These are phyloP conservation scores for Aphelinus certus DNA, from an alignment of 1,140 invertebrate genomes.

Conservation along the genomic window DNA sequence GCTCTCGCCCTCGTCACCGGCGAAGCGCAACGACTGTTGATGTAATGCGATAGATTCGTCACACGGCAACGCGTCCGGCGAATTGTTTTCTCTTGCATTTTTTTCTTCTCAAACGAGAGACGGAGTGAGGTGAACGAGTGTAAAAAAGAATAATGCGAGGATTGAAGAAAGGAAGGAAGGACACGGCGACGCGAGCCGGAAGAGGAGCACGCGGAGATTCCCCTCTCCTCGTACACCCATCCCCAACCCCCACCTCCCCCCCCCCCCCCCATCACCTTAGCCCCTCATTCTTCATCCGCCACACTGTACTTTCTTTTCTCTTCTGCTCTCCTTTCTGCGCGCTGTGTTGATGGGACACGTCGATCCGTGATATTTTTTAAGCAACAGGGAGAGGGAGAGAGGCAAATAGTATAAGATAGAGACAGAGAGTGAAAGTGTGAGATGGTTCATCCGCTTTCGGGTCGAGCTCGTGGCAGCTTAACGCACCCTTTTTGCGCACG, in stretches of 20 bases:
- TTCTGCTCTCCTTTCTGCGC: slow-evolving; percentile 6
- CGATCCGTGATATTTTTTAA: slow-evolving; percentile 35
- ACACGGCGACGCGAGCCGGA: slow-evolving; percentile 9
- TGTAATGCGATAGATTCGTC: slow-evolving; percentile 30
- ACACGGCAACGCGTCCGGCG: background rate
- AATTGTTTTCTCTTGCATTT: slow-evolving; percentile 28
- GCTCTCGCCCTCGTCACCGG: slow-evolving; percentile 13
- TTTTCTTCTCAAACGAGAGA: slow-evolving; percentile 20
- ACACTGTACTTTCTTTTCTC: background rate
- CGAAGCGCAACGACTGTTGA: slow-evolving; percentile 27
- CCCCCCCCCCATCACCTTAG: background rate
- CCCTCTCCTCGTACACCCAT: background rate
- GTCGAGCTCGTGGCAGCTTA: slow-evolving; percentile 30
- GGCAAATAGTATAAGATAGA: background rate
- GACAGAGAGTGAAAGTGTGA: slow-evolving; percentile 8
- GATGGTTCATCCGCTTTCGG: slow-evolving; percentile 32
- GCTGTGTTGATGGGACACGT: slow-evolving; percentile 14
- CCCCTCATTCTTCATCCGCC: slow-evolving; percentile 4
- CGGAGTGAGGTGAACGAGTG: slow-evolving; percentile 16
- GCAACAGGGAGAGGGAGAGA: slow-evolving; percentile 6
- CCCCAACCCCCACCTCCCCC: background rate
- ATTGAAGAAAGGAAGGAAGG: slow-evolving; percentile 1
- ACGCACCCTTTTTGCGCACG: slow-evolving; percentile 30
- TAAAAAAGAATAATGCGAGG: slow-evolving; percentile 10
- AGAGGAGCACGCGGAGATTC: slow-evolving; percentile 20